Base-by-base conservation (phyloP, 2,113 vertebrate genomes). In the Panthera uncia region DNA sequence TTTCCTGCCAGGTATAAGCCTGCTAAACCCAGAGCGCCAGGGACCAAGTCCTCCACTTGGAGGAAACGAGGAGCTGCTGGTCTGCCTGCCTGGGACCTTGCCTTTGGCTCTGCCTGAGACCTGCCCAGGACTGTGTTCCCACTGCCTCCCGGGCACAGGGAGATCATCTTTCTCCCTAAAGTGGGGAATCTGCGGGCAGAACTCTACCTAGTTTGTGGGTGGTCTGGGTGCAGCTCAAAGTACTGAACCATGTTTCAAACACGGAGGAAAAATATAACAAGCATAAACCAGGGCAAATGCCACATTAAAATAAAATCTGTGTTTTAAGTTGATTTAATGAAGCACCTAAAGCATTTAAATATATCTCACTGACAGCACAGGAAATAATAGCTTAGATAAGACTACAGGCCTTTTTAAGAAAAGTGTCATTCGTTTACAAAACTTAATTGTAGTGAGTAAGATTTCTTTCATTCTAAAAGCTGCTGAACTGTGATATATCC, bases 141-240 rank as follows among this genome's bases (percentile, higher is more conserved):
- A 16, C 25, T 5, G 21, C 33, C 79, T 92, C 18, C 52, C 33
- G 31, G 15, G 23, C n/a, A 18, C 13, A 8, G 71, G 45, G 76
- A 63, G 41, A 82, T 45, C 1, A 31, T 8, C 81, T 14, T 50
- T 88, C 41, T 63, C 48, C 25, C 38, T 50, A 5, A 19, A 68
- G 25, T 9, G 14, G 65, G 73, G 38, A 68, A 36, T 52, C n/a
- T 36, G 7, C 41, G 19, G n/a, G 23, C 33, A 97, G 73, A 79
- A 65, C 4, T n/a, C 55, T 66, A 38, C 57, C n/a, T 82, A 4
- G 16, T 52, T 19, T 71, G 69, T 87, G 83, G 92, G 97, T 95
- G 96, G 95, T 90, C 95, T 82, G 80, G 33, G 55, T 57, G 11
- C 10, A 88, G 90, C 74, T 94, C 90, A 57, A 74, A 36, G n/a